These are phyloP conservation scores for Epinotia demarniana DNA, from an alignment of 2,888 invertebrate species.

Conservation along the genomic window DNA sequence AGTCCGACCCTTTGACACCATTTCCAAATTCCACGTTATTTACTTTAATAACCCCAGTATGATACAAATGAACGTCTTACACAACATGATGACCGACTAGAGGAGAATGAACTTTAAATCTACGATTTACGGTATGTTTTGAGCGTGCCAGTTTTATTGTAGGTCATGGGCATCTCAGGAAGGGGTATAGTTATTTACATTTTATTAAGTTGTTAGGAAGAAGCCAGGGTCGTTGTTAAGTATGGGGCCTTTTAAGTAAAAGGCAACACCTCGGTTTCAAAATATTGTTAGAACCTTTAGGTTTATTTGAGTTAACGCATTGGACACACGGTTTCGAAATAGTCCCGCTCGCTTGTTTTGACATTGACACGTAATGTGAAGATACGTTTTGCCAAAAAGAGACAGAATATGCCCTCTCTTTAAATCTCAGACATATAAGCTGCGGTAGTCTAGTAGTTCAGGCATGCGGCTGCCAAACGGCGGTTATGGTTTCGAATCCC, in stretches of 20 bases:
- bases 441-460: no score
- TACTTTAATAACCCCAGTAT: slow-evolving; percentile 13
- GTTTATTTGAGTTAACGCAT: neutral
- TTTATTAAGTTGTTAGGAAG: slow-evolving; percentile 38
- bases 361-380: no score
- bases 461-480: no score
- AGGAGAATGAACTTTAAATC: neutral
- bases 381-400: no score
- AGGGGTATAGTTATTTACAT: slow-evolving; percentile 39
- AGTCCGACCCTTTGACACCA: neutral
- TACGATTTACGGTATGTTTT: neutral
- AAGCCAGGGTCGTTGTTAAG: slow-evolving; percentile 15
- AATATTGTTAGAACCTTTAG: neutral
- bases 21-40: slow-evolving; percentile 23
- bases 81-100: neutral
- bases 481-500: no score
- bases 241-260: slow-evolving; percentile 5
- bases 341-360: no score
- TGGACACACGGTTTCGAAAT: no score
- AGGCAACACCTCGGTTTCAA: neutral
- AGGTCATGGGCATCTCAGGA: slow-evolving; percentile 12
- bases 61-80: slow-evolving; percentile 16
- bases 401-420: no score
- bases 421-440: no score
- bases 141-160: neutral